Evolutionary conservation across 2,113 vertebrate genomes (phyloP), one percentile per base, ranked within the genome.

Genomic region (Scomber japonicus): DNA sequence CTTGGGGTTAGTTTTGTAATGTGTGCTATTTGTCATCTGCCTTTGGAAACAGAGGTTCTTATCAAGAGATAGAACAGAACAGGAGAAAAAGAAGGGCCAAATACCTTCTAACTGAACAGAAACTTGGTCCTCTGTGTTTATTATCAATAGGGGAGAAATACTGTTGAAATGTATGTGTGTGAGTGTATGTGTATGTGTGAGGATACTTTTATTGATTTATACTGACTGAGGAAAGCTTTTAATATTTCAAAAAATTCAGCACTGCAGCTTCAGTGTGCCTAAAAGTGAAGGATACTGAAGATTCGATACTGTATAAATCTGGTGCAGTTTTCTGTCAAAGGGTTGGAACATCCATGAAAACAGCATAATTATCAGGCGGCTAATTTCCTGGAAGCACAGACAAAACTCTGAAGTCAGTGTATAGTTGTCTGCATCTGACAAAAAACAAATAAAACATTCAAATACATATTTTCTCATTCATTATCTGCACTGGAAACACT

Each of bases 171-270:
- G 21, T 51, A 10, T 55, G 16, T 27, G 11, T 51, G 6, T 53
- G 17, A 51, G 16, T 21, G 11, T 51, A 5, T 53, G 17, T 19
- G 62, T 71, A 6, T 40, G 61, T 48, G 54, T 66, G 51, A 53
- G 59, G 69, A 78, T 71, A 59, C 78, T 73, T 71, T 65, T 55
- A 87, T 77, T 77, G 80, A 88, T 89, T 81, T 75, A 63, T 77
- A 81, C 67, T 85, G 78, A 80, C 46, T 15, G 78, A 44, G 54
- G 66, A 81, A 21, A 0, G 3, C 48, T 83, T 89, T 85, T 78
- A 83, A 82, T 87, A 84, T 79, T 75, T 71, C 0, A 56, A 30
- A 53, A 5, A 57, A 30, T 19, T 63, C 63, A 61, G 73, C 53
- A 5, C 30, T 49, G 64, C 46, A 15, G 61, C 16, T 78, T 69